Evolutionary conservation across 2,888 invertebrate species (phyloP).

Genomic region (Pasiphila rectangulata): DNA sequence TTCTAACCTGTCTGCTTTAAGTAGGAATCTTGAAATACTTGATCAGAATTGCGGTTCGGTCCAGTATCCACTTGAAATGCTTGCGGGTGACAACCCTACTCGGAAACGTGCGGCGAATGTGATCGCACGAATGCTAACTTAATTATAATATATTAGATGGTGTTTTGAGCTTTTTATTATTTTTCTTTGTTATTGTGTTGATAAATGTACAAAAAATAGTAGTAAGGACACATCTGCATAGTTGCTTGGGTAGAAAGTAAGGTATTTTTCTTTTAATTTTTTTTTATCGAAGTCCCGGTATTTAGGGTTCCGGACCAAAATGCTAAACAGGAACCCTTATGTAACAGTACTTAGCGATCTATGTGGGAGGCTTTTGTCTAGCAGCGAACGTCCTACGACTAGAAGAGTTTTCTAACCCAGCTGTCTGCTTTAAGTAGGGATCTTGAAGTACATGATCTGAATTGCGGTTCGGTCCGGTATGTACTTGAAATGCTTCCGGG

Average conservation of each 20-base stretch:
- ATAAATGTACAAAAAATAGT: no score
- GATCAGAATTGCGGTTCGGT: neutral
- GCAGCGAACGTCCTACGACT: no score
- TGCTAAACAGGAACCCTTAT: no score
- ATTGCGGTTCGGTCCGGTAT: neutral
- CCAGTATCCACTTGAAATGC: neutral
- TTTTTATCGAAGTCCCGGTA: no score
- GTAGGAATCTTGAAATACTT: neutral
- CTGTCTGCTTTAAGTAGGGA: no score
- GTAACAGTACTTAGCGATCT: no score
- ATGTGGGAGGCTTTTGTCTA: no score
- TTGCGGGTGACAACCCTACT: conserved; percentile 1
- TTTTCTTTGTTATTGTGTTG: neutral
- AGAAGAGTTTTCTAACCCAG: conserved; percentile 1
- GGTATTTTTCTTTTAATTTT: no score
- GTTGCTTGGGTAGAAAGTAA: no score
- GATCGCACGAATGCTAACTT: neutral
- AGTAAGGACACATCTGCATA: no score
- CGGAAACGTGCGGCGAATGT: neutral
- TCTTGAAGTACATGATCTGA: conserved; percentile 1
- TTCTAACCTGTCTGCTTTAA: conserved; percentile 1
- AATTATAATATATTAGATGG: neutral
- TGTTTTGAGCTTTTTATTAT: neutral
- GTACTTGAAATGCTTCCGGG: neutral
- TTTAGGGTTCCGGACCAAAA: no score